Base-by-base conservation (phyloP, 2,797 vertebrate genomes). In the Peromyscus aztecus region DNA sequence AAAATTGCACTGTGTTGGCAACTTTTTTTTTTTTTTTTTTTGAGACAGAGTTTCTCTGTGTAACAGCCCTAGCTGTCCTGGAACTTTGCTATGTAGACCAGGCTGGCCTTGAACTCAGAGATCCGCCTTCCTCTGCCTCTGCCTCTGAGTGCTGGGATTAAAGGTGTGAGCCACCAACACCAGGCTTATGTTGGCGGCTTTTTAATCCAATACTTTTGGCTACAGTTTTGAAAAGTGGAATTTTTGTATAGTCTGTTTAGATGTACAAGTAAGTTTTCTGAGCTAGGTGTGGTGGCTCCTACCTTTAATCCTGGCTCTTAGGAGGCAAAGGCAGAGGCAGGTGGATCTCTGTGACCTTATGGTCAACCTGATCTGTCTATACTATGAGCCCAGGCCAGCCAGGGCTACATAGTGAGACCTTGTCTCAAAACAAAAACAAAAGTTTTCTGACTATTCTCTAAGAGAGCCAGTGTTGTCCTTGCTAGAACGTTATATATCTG, bases 161-260 rank as follows among this genome's bases (percentile, higher is more conserved):
- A 63, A 63, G 9, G 61, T 27, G 10, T 27, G 24, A 9, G 59
- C 19, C 49, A 49, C 9, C 24, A 63, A 7, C 23, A 9, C 59
- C 23, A 8, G 59, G 59, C 59, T 63, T 31, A n/a, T 69, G 67
- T 69, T 69, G 67, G 16, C 14, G 2, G 8, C 24, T 63, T 69
- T 69, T 94, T 89, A 94, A 55, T 65, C 2, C n/a, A 61, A 29
- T 85, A 55, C 13, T 43, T 94, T 92, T 88, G 78, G 55, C 49
- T 65, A 2, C 40, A 69, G 16, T 52, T 69, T 82, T 96, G 52
- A 89, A 89, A 76, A 91, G 34, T 90, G 16, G 17, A 73, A 83
- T 90, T 97, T 92, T 95, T 75, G 37, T 92, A 65, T 69, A 94
- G 55, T 55, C 90, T 94, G 40, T 49, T 46, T 24, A 61, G 76